Conservation (phyloP, 2,888 invertebrate species). For the Polylopha cassiicola region DNA sequence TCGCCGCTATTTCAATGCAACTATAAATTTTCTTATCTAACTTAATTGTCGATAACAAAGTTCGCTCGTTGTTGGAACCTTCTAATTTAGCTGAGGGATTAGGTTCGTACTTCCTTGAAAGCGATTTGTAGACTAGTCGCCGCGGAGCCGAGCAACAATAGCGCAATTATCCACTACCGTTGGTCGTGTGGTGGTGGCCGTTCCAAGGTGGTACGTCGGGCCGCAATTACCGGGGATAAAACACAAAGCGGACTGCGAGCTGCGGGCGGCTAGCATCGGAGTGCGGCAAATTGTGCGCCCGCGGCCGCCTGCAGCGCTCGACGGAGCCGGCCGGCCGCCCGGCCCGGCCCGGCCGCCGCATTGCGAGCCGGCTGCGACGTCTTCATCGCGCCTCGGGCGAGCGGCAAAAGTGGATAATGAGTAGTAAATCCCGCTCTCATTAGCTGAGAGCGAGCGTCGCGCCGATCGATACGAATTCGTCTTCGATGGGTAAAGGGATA, state of each 20-base stretch:
- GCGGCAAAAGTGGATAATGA: slow-evolving; percentile 73
- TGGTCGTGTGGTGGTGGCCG: slow-evolving; percentile 55
- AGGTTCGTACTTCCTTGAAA: slow-evolving; percentile 50
- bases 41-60: slow-evolving; percentile 63
- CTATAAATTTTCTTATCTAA: slow-evolving; percentile 61
- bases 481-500: slow-evolving; percentile 70
- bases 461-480: slow-evolving; percentile 70
- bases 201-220: slow-evolving; percentile 48
- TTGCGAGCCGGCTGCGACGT: slow-evolving; percentile 49
- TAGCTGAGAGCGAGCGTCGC: slow-evolving; percentile 66
- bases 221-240: slow-evolving; percentile 68
- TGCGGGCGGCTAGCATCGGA: slow-evolving; percentile 45
- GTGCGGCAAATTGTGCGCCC: slow-evolving; percentile 62
- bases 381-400: slow-evolving; percentile 67
- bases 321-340: slow-evolving; percentile 30
- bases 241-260: slow-evolving; percentile 64
- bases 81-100: slow-evolving; percentile 52
- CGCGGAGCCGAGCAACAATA: slow-evolving; percentile 58
- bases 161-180: slow-evolving; percentile 69
- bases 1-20: slow-evolving; percentile 39
- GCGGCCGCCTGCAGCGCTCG: slow-evolving; percentile 37
- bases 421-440: slow-evolving; percentile 72
- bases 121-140: slow-evolving; percentile 51
- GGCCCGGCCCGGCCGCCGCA: slow-evolving; percentile 26
- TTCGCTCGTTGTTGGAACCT: slow-evolving; percentile 47